phyloP scores from a whole-genome alignment of 2,888 invertebrate species.

The Bombyx huttoni region DNA sequence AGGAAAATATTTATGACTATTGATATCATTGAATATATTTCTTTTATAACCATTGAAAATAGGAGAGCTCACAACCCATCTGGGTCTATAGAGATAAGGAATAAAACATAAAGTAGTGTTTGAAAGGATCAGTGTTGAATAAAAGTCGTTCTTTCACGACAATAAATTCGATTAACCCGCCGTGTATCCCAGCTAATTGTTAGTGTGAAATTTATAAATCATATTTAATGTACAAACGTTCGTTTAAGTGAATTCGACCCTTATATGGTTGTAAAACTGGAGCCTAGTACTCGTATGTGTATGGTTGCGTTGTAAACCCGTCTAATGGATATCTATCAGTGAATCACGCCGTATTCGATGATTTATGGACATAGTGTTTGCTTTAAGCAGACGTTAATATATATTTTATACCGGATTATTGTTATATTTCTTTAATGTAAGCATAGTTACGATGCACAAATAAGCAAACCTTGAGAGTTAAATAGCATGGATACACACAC shows the following conservation, averaged over 20 bases:
- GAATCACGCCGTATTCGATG: neutral
- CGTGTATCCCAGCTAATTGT: conserved; percentile 2
- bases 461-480: neutral
- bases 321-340: neutral
- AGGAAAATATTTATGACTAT: neutral
- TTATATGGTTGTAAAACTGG: neutral
- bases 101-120: conserved; percentile 1
- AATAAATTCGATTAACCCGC: conserved; percentile 13
- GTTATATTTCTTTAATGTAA: neutral
- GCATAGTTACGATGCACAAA: neutral
- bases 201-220: conserved; percentile 24
- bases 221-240: conserved; percentile 15
- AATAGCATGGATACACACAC: too few relatives aligned
- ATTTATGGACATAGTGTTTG: neutral
- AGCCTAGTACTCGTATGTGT: neutral
- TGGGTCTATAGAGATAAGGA: neutral
- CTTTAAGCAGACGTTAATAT: neutral
- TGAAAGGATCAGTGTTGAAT: conserved; percentile 10
- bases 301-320: neutral
- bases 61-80: neutral
- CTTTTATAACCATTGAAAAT: neutral
- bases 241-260: neutral
- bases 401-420: neutral
- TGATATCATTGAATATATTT: neutral
- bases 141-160: conserved; percentile 15